phyloP scores from a whole-genome alignment of 2,113 vertebrate genomes.

The Prolemur simus region DNA sequence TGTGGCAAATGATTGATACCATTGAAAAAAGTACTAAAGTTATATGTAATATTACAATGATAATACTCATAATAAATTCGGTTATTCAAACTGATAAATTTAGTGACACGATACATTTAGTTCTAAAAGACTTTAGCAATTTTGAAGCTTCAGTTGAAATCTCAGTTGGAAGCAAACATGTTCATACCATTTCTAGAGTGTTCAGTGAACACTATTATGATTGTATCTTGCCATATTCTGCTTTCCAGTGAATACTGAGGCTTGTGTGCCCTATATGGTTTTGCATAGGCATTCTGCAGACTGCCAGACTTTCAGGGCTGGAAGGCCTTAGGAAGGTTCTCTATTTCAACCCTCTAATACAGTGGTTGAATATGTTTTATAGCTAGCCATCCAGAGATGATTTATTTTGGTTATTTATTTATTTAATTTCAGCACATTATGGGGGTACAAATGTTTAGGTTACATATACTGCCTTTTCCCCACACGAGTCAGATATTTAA shows the following conservation, averaged over 20 bases:
- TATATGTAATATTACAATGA: neutral
- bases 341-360: neutral
- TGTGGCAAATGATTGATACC: neutral
- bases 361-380: neutral
- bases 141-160: neutral
- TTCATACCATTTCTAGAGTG: neutral
- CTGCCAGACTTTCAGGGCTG: neutral
- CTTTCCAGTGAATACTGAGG: neutral
- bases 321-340: neutral
- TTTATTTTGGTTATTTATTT: neutral
- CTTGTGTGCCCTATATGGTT: neutral
- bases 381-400: neutral
- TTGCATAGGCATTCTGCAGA: neutral
- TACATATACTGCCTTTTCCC: too few species aligned
- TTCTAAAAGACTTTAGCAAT: neutral
- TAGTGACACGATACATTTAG: neutral
- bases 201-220: neutral
- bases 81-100: neutral
- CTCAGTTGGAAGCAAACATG: neutral
- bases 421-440: too few species aligned
- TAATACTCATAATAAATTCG: neutral
- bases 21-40: neutral
- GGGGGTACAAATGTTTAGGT: too few species aligned
- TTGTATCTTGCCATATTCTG: neutral
- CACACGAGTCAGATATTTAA: too few species aligned